phyloP scores from a whole-genome alignment of 2,113 vertebrate species.

The Rostratula benghalensis region DNA sequence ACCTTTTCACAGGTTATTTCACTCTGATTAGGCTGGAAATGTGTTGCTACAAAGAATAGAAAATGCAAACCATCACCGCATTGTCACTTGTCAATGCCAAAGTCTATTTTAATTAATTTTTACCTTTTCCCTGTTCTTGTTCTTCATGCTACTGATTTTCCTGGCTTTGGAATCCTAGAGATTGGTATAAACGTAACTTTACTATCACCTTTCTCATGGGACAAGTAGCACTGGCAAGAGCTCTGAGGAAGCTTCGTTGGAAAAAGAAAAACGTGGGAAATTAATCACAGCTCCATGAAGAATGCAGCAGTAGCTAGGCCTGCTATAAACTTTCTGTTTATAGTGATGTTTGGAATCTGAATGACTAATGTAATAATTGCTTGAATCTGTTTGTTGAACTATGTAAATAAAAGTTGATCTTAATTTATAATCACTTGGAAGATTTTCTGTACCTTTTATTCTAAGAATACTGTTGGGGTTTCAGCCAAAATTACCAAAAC shows the following conservation, averaged over 20 bases:
- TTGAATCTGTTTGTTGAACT: not conserved
- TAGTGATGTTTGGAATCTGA: not conserved
- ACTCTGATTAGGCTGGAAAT: not conserved
- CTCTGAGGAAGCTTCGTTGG: conserved; percentile 74
- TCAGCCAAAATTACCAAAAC: too few relatives aligned
- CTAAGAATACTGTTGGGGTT: not conserved
- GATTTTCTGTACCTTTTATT: not conserved
- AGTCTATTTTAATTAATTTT: not conserved
- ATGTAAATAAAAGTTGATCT: conserved; percentile 8
- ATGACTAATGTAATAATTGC: not conserved
- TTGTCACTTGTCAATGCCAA: not conserved
- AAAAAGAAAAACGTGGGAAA: conserved; percentile 31
- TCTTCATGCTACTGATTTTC: not conserved
- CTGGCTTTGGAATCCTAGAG: conserved; percentile 72
- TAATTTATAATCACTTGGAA: not conserved
- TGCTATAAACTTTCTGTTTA: not conserved
- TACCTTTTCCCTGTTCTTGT: not conserved
- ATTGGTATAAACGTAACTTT: conserved; percentile 93
- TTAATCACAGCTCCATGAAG: not conserved
- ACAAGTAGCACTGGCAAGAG: conserved; percentile 77
- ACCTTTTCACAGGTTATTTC: not conserved
- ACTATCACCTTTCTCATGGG: conserved; percentile 92
- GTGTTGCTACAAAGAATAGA: not conserved
- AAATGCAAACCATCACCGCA: not conserved
- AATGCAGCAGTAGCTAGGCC: not conserved